Base-by-base conservation (phyloP, 2,113 vertebrate species). In the Pelecanoides urinatrix region DNA sequence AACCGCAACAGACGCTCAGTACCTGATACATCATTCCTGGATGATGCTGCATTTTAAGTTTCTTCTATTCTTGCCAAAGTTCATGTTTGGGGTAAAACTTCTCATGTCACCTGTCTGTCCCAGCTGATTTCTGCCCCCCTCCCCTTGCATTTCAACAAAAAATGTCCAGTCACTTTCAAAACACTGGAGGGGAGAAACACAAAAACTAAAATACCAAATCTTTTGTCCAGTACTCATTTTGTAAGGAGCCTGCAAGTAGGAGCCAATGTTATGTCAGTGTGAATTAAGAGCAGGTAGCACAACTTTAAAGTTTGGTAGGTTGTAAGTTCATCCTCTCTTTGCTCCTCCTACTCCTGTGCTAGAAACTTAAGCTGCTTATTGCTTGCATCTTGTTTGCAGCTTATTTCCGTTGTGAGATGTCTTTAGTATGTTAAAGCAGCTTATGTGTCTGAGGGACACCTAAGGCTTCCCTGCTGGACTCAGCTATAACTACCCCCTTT, bases 351-450 rank as follows among this genome's bases (percentile, higher is more conserved):
- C 40, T 72, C 22, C 61, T 95, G 61, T 79, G 90, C 66, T 85
- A 42, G 81, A 91, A 91, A 66, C 27, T 5, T 96, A 96, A 96
- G 87, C 92, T 91, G 58, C 94, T 96, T 95, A 94, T 29, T 87
- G 62, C 45, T 78, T 80, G 6, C 72, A 91, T 95, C 96, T 95
- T 72, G 70, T 96, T 96, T 90, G 90, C 25, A 65, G 94, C 77
- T 94, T 86, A 76, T 65, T 85, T 90, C 70, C 90, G 84, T n/a
- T 81, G 86, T 52, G 61, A 76, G 66, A 49, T 45, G 56, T 92
- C 65, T 49, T 14, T 10, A 52, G 76, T 29, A n/a, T 62, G 49
- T 82, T 79, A 79, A 82, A 61, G 45, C 70, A 75, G 84, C n/a
- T 93, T n/a, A 27, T 7, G 16, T 78, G 74, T 62, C 66, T 85